Conservation (phyloP, 1,140 invertebrate genomes). For the Drosophila ficusphila region DNA sequence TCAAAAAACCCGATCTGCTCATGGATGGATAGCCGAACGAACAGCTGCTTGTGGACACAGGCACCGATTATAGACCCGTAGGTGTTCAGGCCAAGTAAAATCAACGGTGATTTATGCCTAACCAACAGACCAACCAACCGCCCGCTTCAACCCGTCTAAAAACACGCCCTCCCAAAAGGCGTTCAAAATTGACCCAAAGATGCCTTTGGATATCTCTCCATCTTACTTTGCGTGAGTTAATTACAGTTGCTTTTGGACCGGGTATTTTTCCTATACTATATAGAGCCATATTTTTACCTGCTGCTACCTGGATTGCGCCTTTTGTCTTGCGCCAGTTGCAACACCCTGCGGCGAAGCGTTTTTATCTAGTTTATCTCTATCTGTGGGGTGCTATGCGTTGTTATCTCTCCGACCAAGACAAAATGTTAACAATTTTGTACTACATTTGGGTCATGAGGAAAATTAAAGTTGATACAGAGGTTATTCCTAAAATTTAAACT, state of each 20-base stretch:
- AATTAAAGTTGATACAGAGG: conserved; percentile 7
- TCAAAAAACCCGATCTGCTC: conserved; percentile 43
- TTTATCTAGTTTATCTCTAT: conserved; percentile 51
- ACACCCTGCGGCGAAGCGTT: conserved; percentile 55
- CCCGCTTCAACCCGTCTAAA: conserved; percentile 24
- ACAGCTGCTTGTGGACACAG: conserved; percentile 41
- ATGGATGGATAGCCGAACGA: conserved; percentile 24
- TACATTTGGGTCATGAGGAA: conserved; percentile 6
- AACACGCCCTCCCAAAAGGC: conserved; percentile 41
- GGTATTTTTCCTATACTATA: conserved; percentile 29
- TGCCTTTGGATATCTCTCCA: conserved; percentile 40
- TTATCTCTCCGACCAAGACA: conserved; percentile 34
- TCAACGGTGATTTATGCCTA: conserved; percentile 48
- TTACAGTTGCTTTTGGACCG: conserved; percentile 62
- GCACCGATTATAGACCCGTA: conserved; percentile 49
- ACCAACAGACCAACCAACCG: not conserved
- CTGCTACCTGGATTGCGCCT: conserved; percentile 52
- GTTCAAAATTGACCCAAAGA: conserved; percentile 63
- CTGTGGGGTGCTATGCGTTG: conserved; percentile 21
- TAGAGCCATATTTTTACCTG: conserved; percentile 56
- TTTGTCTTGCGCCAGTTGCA: conserved; percentile 64
- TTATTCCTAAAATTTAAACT: too few relatives aligned
- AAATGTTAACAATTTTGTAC: conserved; percentile 54
- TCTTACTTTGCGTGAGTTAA: conserved; percentile 54
- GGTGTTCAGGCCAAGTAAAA: conserved; percentile 24